phyloP scores from a whole-genome alignment of 2,113 vertebrate species.

The Casuarius casuarius region DNA sequence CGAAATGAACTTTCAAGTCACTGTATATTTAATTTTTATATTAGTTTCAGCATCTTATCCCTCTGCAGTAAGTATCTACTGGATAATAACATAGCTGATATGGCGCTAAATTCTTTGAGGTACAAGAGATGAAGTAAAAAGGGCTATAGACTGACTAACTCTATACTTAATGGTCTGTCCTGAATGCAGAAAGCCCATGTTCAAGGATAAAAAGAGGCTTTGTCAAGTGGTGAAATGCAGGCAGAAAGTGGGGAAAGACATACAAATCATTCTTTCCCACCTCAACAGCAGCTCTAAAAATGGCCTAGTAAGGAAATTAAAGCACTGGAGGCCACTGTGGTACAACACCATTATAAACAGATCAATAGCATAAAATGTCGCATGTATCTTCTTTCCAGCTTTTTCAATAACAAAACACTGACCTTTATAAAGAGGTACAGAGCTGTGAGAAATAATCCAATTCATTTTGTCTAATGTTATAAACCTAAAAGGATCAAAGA shows the following conservation, averaged over 20 bases:
- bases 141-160: background rate
- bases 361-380: constrained; percentile 46
- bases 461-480: constrained; percentile 36
- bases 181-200: background rate
- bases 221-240: background rate
- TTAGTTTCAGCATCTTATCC: constrained; percentile 40
- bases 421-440: constrained; percentile 30
- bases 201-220: background rate
- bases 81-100: background rate
- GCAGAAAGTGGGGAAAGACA: background rate
- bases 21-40: constrained; percentile 51
- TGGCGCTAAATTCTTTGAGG: background rate
- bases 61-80: background rate
- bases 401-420: constrained; percentile 18
- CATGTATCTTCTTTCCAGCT: constrained; percentile 11
- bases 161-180: background rate
- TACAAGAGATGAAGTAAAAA: background rate
- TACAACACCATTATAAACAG: background rate
- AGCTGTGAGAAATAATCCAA: constrained; percentile 15
- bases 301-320: constrained; percentile 13
- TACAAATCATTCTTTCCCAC: background rate
- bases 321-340: background rate
- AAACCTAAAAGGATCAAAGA: constrained; percentile 13
- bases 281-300: background rate
- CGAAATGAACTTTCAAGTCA: constrained; percentile 56